These are phyloP conservation scores for Alviniconcha strummeri DNA, from an alignment of 2,888 invertebrate genomes.

Conservation along the genomic window DNA sequence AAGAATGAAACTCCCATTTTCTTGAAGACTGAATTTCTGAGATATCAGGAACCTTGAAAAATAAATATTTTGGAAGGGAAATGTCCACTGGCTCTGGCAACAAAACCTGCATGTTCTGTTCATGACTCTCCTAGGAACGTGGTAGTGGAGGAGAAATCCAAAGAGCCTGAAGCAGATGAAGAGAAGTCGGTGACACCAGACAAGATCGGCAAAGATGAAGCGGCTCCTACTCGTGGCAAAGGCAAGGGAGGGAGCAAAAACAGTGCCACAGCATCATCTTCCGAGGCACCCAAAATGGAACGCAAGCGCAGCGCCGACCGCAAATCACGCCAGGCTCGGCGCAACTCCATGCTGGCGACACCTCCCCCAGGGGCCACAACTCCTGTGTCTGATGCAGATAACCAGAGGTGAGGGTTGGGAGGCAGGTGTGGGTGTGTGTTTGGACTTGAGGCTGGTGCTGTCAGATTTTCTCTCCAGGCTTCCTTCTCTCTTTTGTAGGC, in stretches of 20 bases:
- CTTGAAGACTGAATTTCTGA: not conserved
- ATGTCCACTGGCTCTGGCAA: too few species aligned
- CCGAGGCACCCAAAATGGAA: constrained; percentile 47
- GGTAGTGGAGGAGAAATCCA: constrained; percentile 59
- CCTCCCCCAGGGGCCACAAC: constrained; percentile 68
- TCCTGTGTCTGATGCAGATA: constrained; percentile 68
- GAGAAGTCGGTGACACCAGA: constrained; percentile 69
- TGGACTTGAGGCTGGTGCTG: too few species aligned
- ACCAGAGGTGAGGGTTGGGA: constrained; percentile 52
- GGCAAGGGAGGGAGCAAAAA: constrained; percentile 46
- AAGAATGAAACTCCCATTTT: not conserved
- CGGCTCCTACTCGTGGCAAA: constrained; percentile 62
- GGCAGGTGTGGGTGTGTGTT: too few species aligned
- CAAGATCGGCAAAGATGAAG: constrained; percentile 63
- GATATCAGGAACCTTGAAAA: too few species aligned
- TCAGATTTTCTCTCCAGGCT: too few species aligned
- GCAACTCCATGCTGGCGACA: constrained; percentile 54
- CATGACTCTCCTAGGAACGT: constrained; percentile 56
- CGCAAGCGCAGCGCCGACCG: constrained; percentile 65
- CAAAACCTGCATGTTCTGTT: too few species aligned
- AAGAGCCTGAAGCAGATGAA: constrained; percentile 67
- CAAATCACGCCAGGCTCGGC: constrained; percentile 53
- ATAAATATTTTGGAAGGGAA: too few species aligned
- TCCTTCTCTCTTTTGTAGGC: too few species aligned
- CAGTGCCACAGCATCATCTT: constrained; percentile 15